Base-by-base conservation (phyloP, 2,888 invertebrate genomes). In the Cosmia trapezina region DNA sequence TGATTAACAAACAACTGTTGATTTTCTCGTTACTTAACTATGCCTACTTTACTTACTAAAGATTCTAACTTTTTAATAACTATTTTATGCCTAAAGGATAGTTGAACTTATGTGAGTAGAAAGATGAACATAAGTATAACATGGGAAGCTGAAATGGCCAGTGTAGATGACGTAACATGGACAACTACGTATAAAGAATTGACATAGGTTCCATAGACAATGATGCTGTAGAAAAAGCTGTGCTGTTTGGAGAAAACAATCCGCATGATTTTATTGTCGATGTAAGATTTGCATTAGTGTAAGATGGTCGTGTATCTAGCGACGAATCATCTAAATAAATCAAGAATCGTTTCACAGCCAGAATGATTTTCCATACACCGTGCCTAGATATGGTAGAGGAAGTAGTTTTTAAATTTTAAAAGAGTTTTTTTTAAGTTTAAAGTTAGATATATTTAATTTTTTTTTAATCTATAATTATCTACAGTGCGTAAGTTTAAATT, bases 1-100 rank as follows among this genome's bases (percentile, higher is more conserved):
- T 92, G 92, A 94, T 96, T 95, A 96, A 95, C 96, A 95, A 96
- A 94, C 95, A 96, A 95, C 94, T 95, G 93, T 94, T 93, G 92
- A 91, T 91, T 93, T 92, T 89, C 89, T 91, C 93, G 89, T 91
- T 92, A 88, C 86, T 88, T 90, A 91, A 89, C 92, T 95, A 94
- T 86, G 75, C 84, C 94, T 95, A 95, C 94, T 90, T 94, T 94
- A 91, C 87, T 87, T 77, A 76, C 94, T 95, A 95, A 83, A 88
- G 78, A 88, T 89, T 84, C 88, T 94, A 95, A 93, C 63, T 86
- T 89, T 79, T 92, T 90, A 90, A 90, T 85, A 84, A 88, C 92
- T 93, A 94, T 91, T 90, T 92, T 78, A 89, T 84, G 87, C 91
- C 94, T 94, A 93, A 88, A 93, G 92, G 93, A 92, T 91, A 87